These are phyloP conservation scores for Callopanchax toddi DNA, from an alignment of 2,113 vertebrate species.

Conservation along the genomic window DNA sequence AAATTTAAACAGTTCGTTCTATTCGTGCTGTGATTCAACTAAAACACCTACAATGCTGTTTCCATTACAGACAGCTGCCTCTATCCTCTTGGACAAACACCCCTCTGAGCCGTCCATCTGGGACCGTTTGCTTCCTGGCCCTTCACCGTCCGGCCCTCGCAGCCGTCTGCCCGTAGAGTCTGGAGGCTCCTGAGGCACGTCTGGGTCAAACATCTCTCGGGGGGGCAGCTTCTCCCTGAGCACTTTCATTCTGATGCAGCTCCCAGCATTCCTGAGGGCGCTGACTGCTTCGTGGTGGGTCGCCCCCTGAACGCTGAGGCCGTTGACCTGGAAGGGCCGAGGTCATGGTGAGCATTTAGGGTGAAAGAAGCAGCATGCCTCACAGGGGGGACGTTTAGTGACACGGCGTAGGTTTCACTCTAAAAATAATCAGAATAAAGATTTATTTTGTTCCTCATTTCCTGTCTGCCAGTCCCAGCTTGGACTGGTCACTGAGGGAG, in stretches of 20 bases:
- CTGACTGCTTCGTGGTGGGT: slow-evolving; percentile 77
- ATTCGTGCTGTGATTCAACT: background rate
- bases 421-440: slow-evolving; percentile 21
- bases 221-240: slow-evolving; percentile 60
- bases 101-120: slow-evolving; percentile 14
- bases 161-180: slow-evolving; percentile 27
- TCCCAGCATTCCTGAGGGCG: slow-evolving; percentile 77
- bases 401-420: background rate
- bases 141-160: background rate
- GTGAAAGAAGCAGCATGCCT: slow-evolving; percentile 20
- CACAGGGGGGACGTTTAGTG: slow-evolving; percentile 1
- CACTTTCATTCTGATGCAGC: slow-evolving; percentile 78
- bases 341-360: slow-evolving; percentile 10
- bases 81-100: slow-evolving; percentile 49
- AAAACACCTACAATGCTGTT: slow-evolving; percentile 66
- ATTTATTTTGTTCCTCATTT: background rate
- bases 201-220: background rate
- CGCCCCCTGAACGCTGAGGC: slow-evolving; percentile 70
- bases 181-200: slow-evolving; percentile 3
- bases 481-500: background rate
- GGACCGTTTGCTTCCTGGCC: slow-evolving; percentile 8
- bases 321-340: slow-evolving; percentile 74
- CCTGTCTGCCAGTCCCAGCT: background rate
- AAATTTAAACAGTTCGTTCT: background rate
- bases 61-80: slow-evolving; percentile 72